Conservation (phyloP, 1,140 invertebrate genomes). For the Bombus picipes region DNA sequence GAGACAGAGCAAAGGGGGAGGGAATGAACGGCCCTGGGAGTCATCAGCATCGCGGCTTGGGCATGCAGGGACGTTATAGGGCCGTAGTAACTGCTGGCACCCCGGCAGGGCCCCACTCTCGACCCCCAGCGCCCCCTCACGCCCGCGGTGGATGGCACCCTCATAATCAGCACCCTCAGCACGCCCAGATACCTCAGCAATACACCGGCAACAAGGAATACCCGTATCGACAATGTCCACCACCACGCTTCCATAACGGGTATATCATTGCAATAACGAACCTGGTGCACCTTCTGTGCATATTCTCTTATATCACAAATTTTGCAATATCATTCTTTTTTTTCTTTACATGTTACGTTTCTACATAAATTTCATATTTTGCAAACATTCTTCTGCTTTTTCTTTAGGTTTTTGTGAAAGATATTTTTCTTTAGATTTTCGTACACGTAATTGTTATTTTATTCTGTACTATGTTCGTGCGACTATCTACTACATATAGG, state of each 20-base stretch:
- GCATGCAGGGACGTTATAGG: conserved; percentile 78
- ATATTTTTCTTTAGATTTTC: neutral
- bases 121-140: conserved; percentile 61
- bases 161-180: conserved; percentile 74
- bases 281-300: neutral
- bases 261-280: conserved; percentile 59
- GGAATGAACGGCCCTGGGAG: conserved; percentile 77
- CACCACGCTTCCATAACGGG: conserved; percentile 79
- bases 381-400: neutral
- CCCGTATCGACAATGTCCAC: conserved; percentile 78
- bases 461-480: neutral
- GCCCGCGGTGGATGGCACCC: conserved; percentile 75
- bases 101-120: conserved; percentile 66
- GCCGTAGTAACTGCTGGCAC: conserved; percentile 68
- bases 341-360: neutral
- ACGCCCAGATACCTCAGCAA: conserved; percentile 72
- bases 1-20: conserved; percentile 45
- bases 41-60: conserved; percentile 78
- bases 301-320: neutral
- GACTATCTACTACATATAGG: neutral
- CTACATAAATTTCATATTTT: neutral
- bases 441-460: neutral
- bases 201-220: conserved; percentile 77
- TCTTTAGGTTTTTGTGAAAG: neutral
- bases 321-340: neutral